phyloP scores from a whole-genome alignment of 2,888 invertebrate species.

The Tenodera sinensis region DNA sequence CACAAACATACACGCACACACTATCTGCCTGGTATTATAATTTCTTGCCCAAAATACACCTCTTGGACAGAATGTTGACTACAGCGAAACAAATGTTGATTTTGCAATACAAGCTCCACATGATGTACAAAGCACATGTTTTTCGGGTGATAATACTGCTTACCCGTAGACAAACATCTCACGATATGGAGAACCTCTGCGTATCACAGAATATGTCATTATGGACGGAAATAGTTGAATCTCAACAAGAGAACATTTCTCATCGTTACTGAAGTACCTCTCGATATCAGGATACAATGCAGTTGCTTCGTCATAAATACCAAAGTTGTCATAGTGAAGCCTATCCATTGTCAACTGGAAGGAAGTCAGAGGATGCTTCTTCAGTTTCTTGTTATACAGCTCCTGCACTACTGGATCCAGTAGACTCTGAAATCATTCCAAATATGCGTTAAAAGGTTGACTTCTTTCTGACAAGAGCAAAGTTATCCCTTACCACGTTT shows the following conservation, averaged over 20 bases:
- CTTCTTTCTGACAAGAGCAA: no score
- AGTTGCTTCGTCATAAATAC: conserved; percentile 10
- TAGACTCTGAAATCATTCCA: not conserved
- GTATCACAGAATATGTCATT: not conserved
- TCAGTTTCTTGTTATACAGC: conserved; percentile 13
- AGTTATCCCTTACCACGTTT: no score
- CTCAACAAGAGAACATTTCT: conserved; percentile 15
- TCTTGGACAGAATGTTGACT: no score
- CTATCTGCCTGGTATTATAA: no score
- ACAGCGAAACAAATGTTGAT: no score
- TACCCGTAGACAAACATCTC: conserved; percentile 11
- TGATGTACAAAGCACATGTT: no score
- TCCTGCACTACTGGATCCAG: conserved; percentile 1
- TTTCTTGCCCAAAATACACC: no score
- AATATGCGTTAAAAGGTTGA: no score
- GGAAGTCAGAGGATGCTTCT: not conserved
- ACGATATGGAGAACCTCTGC: conserved; percentile 3
- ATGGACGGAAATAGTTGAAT: not conserved
- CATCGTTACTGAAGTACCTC: conserved; percentile 3
- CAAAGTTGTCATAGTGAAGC: not conserved
- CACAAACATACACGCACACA: no score
- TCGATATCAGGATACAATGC: conserved; percentile 12
- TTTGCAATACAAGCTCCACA: no score
- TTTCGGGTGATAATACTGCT: not conserved
- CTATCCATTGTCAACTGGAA: not conserved